Evolutionary conservation across 2,888 invertebrate genomes (phyloP).

Genomic region (Pantelozetes paolii): DNA sequence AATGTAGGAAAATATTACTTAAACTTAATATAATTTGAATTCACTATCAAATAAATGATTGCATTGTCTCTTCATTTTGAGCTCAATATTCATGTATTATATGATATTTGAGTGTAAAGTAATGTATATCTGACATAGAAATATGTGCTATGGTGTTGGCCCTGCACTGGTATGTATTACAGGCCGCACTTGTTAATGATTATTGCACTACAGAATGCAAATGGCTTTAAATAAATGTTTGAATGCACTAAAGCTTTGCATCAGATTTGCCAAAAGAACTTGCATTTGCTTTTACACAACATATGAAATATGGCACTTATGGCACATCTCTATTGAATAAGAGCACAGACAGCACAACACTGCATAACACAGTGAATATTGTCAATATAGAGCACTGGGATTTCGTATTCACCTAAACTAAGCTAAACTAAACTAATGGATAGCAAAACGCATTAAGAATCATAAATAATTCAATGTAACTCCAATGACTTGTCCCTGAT

Average conservation of each 20-base stretch:
- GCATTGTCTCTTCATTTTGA: neutral
- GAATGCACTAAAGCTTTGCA: conserved; percentile 2
- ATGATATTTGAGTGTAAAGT: conserved; percentile 1
- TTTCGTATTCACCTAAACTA: conserved; percentile 30
- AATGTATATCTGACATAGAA: conserved; percentile 26
- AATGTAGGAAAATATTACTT: neutral
- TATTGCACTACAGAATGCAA: conserved; percentile 27
- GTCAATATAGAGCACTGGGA: conserved; percentile 25
- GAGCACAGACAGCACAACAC: neutral
- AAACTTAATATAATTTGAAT: too few species aligned
- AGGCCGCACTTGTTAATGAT: conserved; percentile 35
- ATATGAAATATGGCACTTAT: conserved; percentile 25
- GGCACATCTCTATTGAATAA: neutral
- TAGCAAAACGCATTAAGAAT: conserved; percentile 31
- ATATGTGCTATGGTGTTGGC: conserved; percentile 3
- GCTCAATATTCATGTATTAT: conserved; percentile 9
- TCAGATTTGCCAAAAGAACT: conserved; percentile 27
- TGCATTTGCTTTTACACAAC: conserved; percentile 31
- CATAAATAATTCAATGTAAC: conserved; percentile 34
- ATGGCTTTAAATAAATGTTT: conserved; percentile 33
- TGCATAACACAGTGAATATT: neutral
- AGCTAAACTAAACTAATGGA: conserved; percentile 36
- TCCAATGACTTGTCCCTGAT: conserved; percentile 24
- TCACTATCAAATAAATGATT: neutral
- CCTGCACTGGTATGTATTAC: conserved; percentile 32